These are phyloP conservation scores for Notoglanidium macrostoma DNA, from an alignment of 2,797 vertebrate genomes.

Conservation along the genomic window DNA sequence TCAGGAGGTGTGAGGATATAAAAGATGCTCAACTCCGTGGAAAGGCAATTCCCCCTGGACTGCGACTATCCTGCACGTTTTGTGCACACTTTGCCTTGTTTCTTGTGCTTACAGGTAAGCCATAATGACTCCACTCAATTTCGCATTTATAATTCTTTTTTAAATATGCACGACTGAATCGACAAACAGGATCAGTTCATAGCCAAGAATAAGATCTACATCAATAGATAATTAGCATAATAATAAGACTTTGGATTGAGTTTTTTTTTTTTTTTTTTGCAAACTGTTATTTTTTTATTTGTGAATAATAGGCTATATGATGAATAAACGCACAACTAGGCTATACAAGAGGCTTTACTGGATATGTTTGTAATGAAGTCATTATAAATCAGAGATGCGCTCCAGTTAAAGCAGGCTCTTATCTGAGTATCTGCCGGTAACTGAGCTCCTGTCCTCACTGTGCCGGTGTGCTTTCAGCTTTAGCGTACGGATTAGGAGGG, in stretches of 20 bases:
- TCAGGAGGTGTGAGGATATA: conserved; percentile 62
- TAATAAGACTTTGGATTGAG: background rate
- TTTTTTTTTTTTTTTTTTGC: background rate
- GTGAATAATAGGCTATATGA: background rate
- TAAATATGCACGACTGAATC: background rate
- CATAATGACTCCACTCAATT: background rate
- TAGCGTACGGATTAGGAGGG: conserved; percentile 55
- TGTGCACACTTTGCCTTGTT: conserved; percentile 12
- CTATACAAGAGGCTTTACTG: background rate
- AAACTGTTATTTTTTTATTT: no score
- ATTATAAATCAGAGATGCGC: background rate
- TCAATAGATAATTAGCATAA: background rate
- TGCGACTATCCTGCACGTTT: conserved; percentile 23
- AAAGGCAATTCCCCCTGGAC: conserved; percentile 31
- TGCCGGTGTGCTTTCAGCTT: conserved; percentile 51
- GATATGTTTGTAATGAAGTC: background rate
- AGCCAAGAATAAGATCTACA: background rate
- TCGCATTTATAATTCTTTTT: no score
- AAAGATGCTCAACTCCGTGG: conserved; percentile 64
- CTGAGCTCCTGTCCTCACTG: conserved; percentile 69
- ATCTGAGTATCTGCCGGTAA: conserved; percentile 71
- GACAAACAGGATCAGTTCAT: background rate
- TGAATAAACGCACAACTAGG: background rate
- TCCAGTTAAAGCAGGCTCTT: conserved; percentile 50
- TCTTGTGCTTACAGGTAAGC: conserved; percentile 45